phyloP scores from a whole-genome alignment of 2,113 vertebrate species.

The Heterochromis multidens region DNA sequence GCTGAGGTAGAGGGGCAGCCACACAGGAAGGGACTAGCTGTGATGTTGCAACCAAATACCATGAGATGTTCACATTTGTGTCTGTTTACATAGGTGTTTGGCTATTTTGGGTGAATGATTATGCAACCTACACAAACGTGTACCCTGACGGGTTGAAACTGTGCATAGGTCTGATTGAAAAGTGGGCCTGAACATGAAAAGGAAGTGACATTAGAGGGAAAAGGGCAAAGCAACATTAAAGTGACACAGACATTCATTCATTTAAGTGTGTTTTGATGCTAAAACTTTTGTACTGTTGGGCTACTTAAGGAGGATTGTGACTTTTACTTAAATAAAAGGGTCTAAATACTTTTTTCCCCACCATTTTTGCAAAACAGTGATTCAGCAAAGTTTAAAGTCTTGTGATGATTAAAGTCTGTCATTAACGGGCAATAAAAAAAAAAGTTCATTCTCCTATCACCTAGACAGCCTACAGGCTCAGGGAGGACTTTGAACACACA shows the following conservation, averaged over 20 bases:
- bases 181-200: not conserved
- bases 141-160: not conserved
- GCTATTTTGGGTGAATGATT: not conserved
- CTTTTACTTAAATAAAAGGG: not conserved
- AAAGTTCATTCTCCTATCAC: no score
- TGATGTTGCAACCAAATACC: not conserved
- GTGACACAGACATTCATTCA: not conserved
- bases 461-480: not conserved
- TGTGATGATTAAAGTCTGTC: no score
- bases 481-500: slow-evolving; percentile 29
- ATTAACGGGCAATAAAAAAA: no score
- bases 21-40: not conserved
- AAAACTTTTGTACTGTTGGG: no score
- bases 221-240: not conserved
- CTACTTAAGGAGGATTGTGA: not conserved
- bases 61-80: not conserved
- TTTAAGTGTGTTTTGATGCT: not conserved
- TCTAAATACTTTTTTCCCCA: not conserved
- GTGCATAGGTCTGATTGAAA: not conserved
- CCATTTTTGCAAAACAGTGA: not conserved
- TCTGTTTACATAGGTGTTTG: not conserved
- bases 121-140: not conserved
- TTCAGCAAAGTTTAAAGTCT: not conserved
- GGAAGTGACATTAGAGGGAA: not conserved
- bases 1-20: no score